Conservation (phyloP, 1,140 invertebrate genomes). For the Dendrolimus kikuchii region DNA sequence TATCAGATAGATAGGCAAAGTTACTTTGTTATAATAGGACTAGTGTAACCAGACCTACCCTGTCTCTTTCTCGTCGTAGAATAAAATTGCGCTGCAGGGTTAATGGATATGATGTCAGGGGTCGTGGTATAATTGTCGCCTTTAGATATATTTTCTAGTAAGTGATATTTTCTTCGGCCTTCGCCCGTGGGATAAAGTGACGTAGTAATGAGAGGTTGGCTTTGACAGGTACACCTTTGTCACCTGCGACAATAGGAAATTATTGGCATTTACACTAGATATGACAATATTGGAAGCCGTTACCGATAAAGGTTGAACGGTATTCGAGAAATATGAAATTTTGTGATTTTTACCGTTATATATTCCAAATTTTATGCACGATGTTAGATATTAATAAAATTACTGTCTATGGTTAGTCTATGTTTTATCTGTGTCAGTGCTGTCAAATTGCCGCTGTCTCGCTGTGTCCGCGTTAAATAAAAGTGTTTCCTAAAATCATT, state of each 20-base stretch:
- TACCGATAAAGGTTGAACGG: too few species aligned
- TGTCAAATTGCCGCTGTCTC: too few species aligned
- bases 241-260: slow-evolving; percentile 32
- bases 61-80: slow-evolving; percentile 6
- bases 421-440: too few species aligned
- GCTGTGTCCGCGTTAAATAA: too few species aligned
- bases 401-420: too few species aligned
- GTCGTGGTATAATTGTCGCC: slow-evolving; percentile 23
- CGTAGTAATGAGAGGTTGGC: slow-evolving; percentile 35
- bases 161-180: slow-evolving; percentile 43
- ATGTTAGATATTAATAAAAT: too few species aligned
- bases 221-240: slow-evolving; percentile 52
- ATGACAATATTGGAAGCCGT: background rate
- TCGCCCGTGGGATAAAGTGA: slow-evolving; percentile 31
- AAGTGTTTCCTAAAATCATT: too few species aligned
- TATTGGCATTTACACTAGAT: slow-evolving; percentile 20
- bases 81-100: slow-evolving; percentile 2
- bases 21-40: slow-evolving; percentile 38
- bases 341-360: too few species aligned
- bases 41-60: slow-evolving; percentile 17
- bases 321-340: too few species aligned
- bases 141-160: slow-evolving; percentile 40
- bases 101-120: slow-evolving; percentile 14
- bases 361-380: too few species aligned
- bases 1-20: slow-evolving; percentile 31